Evolutionary conservation across 2,113 vertebrate species (phyloP), one percentile per base, ranked within the genome.

Genomic region (Callospermophilus lateralis): DNA sequence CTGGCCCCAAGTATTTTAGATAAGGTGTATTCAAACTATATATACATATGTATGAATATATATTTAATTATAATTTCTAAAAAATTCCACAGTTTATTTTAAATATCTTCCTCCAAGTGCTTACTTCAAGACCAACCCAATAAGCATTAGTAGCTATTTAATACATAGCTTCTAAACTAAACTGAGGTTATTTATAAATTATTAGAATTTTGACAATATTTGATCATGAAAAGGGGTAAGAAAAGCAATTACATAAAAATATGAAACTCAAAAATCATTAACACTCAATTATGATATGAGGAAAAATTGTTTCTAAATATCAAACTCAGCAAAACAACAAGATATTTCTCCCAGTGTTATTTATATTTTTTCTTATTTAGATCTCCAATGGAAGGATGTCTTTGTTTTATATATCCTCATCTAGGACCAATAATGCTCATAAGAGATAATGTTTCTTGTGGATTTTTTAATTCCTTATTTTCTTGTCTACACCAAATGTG

Each of bases 181-280:
- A 92, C 17, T 55, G 53, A 51, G 73, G 85, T 76, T 73, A 83
- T 85, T 96, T 85, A 93, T 9, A 84, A 90, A 88, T 94, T 78
- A 90, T 90, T 87, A 45, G 12, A 34, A 72, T 93, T 72, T 89
- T 90, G 37, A 83, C 42, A 90, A 73, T 32, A 63, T 94, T 88
- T 20, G 61, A 74, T 51, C 58, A 65, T 76, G 6, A 20, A 68
- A 92, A 93, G 90, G 12, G 20, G 4, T 20, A 80, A 90, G n/a
- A 96, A 51, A 86, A 55, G n/a, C 2, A 77, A 51, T 3, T 39
- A 39, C 8, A 58, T 32, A 78, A 90, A 92, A 90, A 88, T 67
- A 85, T 72, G 37, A 94, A 92, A 76, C 51, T 32, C 30, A 61
- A 89, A 89, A 91, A 10, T 80, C 65, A 55, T 80, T 79, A 78